Evolutionary conservation across 2,797 vertebrate genomes (phyloP), one percentile per base, ranked within the genome.

Genomic region (Brachyalestes nurse): DNA sequence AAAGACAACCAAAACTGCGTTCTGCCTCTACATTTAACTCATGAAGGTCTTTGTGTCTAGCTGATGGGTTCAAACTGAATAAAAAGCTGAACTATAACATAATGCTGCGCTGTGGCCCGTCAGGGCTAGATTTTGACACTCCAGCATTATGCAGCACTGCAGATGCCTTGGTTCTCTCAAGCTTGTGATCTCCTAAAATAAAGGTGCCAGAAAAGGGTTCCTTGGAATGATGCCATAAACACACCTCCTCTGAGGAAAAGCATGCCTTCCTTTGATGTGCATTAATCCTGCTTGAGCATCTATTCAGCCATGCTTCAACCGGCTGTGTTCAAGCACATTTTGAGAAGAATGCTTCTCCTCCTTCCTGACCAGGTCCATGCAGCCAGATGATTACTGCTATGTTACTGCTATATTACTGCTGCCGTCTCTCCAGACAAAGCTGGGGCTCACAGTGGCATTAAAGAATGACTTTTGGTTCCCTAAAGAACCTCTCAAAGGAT

Each of bases 71-170:
- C 0, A 23, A 9, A 67, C 57, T 67, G 51, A 25, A 6, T 57
- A 42, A 5, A 42, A 60, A 4, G 10, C 14, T 13, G 25, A 45
- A 75, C 51, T 53, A 45, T 45, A 45, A 45, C 7, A 45, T 8
- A 8, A 5, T 55, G 53, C 57, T 23, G n/a, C 3, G 8, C 7
- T 58, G 57, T 23, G 57, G 57, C 57, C n/a, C 1, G 8, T 9
- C 57, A 58, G 57, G 13, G 2, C 47, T 51, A 13, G 47, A 45
- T 19, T 42, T 42, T 62, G 58, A 62, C 25, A 78, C 65, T 28
- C 23, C 45, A 58, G 70, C 61, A 64, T 72, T 72, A 64, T 64
- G n/a, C 14, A 55, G 60, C 45, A 51, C 21, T 69, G 42, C 66
- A 49, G n/a, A 23, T 6, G n/a, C 21, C 23, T 23, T 47, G 42